These are phyloP conservation scores for Lasiurus cinereus DNA, from an alignment of 2,113 vertebrate species.

Conservation along the genomic window DNA sequence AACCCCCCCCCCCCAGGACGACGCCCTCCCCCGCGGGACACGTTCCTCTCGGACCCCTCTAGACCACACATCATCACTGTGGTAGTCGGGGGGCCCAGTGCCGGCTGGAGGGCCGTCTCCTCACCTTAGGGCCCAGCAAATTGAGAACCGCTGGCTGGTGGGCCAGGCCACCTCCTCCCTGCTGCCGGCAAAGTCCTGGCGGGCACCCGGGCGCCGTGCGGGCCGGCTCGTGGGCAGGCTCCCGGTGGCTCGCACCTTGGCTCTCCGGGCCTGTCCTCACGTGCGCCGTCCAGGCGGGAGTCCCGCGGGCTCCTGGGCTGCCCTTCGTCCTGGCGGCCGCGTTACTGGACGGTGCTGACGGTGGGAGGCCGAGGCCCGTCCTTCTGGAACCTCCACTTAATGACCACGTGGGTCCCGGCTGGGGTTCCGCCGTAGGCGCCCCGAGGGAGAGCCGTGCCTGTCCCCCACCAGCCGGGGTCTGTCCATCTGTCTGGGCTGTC, in stretches of 20 bases:
- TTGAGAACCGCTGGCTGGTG: too few relatives aligned
- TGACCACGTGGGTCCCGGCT: neutral
- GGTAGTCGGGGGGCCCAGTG: too few relatives aligned
- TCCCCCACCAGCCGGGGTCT: neutral
- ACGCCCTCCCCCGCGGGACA: too few relatives aligned
- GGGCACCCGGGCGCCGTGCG: rapidly evolving
- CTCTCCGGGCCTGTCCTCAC: neutral
- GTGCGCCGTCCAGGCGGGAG: neutral
- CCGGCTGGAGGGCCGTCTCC: too few relatives aligned
- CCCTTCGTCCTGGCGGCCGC: neutral
- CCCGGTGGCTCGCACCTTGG: neutral
- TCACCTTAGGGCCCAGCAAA: too few relatives aligned
- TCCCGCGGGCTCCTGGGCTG: neutral
- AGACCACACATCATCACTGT: too few relatives aligned
- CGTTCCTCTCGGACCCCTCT: neutral
- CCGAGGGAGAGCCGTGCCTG: neutral
- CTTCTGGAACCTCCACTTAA: neutral
- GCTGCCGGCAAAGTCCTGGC: neutral
- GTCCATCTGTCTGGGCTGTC: neutral
- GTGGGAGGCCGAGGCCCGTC: neutral
- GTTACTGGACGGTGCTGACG: rapidly evolving
- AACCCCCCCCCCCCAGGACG: too few relatives aligned
- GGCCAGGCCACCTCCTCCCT: neutral
- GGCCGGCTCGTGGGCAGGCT: rapidly evolving
- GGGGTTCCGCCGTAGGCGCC: neutral